These are phyloP conservation scores for Athripsodes cinereus DNA, from an alignment of 2,888 invertebrate genomes.

Conservation along the genomic window DNA sequence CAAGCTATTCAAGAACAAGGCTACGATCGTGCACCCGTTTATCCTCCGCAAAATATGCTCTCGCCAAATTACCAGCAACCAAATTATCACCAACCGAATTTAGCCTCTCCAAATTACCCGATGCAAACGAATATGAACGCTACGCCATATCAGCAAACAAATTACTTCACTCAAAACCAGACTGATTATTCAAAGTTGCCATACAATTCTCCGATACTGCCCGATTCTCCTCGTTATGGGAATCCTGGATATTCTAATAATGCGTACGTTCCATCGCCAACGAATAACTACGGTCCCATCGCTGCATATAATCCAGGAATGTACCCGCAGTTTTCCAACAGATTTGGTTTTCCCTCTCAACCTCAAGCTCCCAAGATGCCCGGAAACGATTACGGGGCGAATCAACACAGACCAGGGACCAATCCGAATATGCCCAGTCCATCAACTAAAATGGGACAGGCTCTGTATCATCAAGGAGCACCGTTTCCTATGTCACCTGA, in stretches of 20 bases:
- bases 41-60: constrained; percentile 7
- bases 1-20: constrained; percentile 9
- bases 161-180: not conserved
- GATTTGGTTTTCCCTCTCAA: constrained; percentile 10
- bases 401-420: too few species aligned
- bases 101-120: not conserved
- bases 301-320: constrained; percentile 12
- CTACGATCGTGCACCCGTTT: constrained; percentile 1
- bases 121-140: not conserved
- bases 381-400: constrained; percentile 9
- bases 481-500: not conserved
- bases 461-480: not conserved
- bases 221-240: not conserved
- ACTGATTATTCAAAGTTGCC: not conserved
- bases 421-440: not conserved
- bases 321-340: constrained; percentile 18
- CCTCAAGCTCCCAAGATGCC: constrained; percentile 1
- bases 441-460: not conserved
- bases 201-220: not conserved
- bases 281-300: not conserved
- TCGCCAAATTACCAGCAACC: constrained; percentile 6
- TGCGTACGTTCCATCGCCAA: not conserved
- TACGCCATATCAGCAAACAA: not conserved
- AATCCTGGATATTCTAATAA: not conserved
- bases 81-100: not conserved